Evolutionary conservation across 1,140 invertebrate species (phyloP), one percentile per base, ranked within the genome.

Genomic region (Oedothorax gibbosus): DNA sequence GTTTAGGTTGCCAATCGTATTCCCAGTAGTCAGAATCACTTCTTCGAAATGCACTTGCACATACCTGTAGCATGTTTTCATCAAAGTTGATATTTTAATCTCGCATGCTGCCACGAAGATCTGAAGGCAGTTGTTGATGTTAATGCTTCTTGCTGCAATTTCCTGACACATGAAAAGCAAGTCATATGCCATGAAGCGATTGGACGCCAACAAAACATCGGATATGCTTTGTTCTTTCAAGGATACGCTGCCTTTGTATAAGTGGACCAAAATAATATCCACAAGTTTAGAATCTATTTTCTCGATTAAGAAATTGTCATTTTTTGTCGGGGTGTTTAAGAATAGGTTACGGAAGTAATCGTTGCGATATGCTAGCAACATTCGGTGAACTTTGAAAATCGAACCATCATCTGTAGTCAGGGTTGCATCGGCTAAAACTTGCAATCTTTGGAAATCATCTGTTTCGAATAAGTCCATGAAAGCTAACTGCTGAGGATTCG

Each of bases 41-140:
- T 62, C 60, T 18, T 77, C 75, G 14, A 77, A 77, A 65, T 64
- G 21, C 21, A 53, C 64, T 18, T 77, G 75, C 3, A 77, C 7
- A 20, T 50, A 77, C 64, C 75, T n/a, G 21, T 51, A 64, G 14
- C 57, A 64, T 18, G 7, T 20, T 10, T 62, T 15, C 4, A 77
- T 50, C n/a, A 77, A 50, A 2, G n/a, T 7, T 2, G 14, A 14
- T 7, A 64, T 54, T 64, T 51, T 8, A 21, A 64, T 51, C 35
- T 64, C 9, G 57, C 35, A 64, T 50, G 75, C 75, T 51, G 15
- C 68, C 2, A 15, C 15, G 49, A 71, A 71, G 5, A 71, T 8
- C 8, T n/a, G 15, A 53, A 71, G 49, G n/a, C 68, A 71, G 50
- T 71, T 71, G 3, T 53, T 53, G 8, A 18, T 51, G 14, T 10